Base-by-base conservation (phyloP, 2,888 invertebrate species). In the Choreutis nemorana region DNA sequence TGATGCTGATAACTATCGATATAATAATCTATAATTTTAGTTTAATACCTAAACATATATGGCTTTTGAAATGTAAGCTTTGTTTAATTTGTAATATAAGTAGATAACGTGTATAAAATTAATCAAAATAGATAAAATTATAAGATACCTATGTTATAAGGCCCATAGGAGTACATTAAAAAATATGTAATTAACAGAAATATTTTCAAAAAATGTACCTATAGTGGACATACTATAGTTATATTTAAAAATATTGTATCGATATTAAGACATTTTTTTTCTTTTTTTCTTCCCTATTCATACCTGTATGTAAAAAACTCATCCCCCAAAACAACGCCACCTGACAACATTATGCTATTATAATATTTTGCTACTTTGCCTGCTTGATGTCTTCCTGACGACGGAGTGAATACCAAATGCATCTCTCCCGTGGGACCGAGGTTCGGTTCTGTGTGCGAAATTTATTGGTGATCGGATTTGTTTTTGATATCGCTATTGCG, bases 261-360 rank as follows among this genome's bases (percentile, higher is more conserved):
- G 47, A 51, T 42, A 44, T 45, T 44, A 40, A 40, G 39, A 37
- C 10, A 29, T 26, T 8, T 13, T 12, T 14, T 12, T n/a, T n/a
- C 8, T n/a, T 18, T 22, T 12, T 22, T 26, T 14, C 26, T 32
- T 31, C 12, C 15, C 28, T 33, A 37, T 14, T 16, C 12, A 8
- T 6, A 27, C 16, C 25, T 41, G 41, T 45, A 50, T 48, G 52
- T 52, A 51, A 48, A 11, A 56, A 40, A 37, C 36, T 37, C 40
- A 42, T 42, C 46, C 55, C 48, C 44, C 46, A 54, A 52, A 62
- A 65, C 61, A 66, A 63, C 60, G 56, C 54, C 75, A 78, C 73
- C 77, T 77, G 75, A 72, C 66, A 66, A 71, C 73, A 72, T 78
- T 71, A 72, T 55, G 63, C 72, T 65, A 73, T 77, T 78, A 78